Base-by-base conservation (phyloP, 2,113 vertebrate species). In the Neotoma lepida region DNA sequence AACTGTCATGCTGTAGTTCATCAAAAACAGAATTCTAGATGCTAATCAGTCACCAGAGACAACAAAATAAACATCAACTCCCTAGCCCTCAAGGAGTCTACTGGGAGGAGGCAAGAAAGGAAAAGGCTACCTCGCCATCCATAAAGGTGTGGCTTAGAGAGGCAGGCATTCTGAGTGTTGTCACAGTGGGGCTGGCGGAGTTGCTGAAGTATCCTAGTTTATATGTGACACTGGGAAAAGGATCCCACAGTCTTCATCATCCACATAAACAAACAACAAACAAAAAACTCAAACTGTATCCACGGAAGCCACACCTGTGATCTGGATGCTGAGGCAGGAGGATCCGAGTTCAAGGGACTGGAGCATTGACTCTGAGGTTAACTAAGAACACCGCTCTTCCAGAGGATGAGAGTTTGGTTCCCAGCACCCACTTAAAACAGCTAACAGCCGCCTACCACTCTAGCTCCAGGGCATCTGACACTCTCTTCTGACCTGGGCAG, bases 21-120 rank as follows among this genome's bases (percentile, higher is more conserved):
- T 44, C 93, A 66, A 88, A 93, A 91, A 49, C 51, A 39, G 3
- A n/a, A 41, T 20, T 94, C 54, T 93, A 73, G 92, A 85, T 73
- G 54, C 46, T 86, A 84, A 89, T 49, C 41, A 87, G 12, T 63
- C 51, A 44, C 0, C 30, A 30, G 51, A 76, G 35, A 93, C 10
- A 64, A 64, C 6, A 86, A 94, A 94, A 64, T 41, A 24, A 74
- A 6, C 46, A 78, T 4, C 4, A n/a, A 35, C 6, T 66, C 81
- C 85, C 76, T 64, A 85, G 14, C 13, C 33, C 89, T 96, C 85
- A 49, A 68, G 63, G 63, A 64, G 24, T 80, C 44, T 61, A 46
- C 41, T 61, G 14, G 68, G 33, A 63, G 24, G 33, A 89, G 41
- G 54, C 30, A 81, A 92, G 33, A 70, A 28, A 76, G 33, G 24